Conservation (phyloP, 2,888 invertebrate genomes). For the Nephrotoma guestfalica region DNA sequence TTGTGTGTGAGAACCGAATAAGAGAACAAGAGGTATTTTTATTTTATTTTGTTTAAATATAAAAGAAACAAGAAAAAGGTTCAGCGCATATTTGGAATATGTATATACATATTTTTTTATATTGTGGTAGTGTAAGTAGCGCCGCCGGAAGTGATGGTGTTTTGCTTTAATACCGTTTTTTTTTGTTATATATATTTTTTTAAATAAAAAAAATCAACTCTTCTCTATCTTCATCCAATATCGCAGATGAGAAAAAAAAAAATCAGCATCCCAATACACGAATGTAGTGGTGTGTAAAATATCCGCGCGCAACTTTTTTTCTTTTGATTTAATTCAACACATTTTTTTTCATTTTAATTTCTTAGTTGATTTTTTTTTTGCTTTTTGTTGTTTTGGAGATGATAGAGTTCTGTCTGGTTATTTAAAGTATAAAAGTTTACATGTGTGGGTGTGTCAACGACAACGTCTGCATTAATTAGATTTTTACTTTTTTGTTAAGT, state of each 20-base stretch:
- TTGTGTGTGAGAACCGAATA: background rate
- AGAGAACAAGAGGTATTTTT: background rate
- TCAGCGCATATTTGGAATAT: constrained; percentile 11
- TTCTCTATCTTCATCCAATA: background rate
- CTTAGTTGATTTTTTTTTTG: background rate
- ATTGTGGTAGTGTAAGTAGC: constrained; percentile 28
- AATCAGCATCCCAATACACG: background rate
- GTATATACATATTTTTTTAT: constrained; percentile 9
- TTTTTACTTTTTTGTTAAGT: background rate
- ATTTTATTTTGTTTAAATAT: background rate
- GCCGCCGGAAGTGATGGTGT: constrained; percentile 33
- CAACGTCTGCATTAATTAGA: constrained; percentile 3
- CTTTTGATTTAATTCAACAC: constrained; percentile 3
- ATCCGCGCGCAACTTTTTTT: constrained; percentile 6
- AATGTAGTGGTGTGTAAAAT: constrained; percentile 2
- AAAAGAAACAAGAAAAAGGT: constrained; percentile 3
- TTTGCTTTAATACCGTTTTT: constrained; percentile 16
- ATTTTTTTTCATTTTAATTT: background rate
- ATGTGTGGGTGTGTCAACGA: constrained; percentile 5
- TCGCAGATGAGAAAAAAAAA: background rate
- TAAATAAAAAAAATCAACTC: constrained; percentile 3
- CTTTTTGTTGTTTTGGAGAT: background rate
- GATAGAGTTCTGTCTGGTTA: constrained; percentile 5
- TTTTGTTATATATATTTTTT: constrained; percentile 7
- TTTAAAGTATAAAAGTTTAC: background rate